Conservation (phyloP, 2,888 invertebrate species). For the Stenodera caucasica region DNA sequence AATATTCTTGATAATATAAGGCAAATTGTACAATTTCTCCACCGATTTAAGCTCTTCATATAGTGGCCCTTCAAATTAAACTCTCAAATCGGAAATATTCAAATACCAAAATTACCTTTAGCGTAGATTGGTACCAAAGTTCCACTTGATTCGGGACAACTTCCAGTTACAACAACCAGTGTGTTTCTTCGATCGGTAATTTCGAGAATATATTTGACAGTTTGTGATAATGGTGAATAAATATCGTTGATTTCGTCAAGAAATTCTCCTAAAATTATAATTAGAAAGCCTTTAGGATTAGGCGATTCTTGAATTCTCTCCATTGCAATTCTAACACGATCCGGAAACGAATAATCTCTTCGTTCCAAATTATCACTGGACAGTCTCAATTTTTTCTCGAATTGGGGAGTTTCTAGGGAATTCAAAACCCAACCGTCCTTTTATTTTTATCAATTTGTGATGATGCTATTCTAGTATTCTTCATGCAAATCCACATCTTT, state of each 20-base stretch:
- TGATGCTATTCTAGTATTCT: too few relatives aligned
- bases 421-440: too few relatives aligned
- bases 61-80: constrained; percentile 36
- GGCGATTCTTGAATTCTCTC: constrained; percentile 33
- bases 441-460: too few relatives aligned
- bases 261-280: constrained; percentile 44
- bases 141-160: constrained; percentile 33
- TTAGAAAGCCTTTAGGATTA: constrained; percentile 36
- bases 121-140: constrained; percentile 36
- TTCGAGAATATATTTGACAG: constrained; percentile 45
- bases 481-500: too few relatives aligned
- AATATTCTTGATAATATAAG: constrained; percentile 37
- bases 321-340: constrained; percentile 40
- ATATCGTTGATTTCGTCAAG: constrained; percentile 38
- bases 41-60: constrained; percentile 31
- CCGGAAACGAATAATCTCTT: constrained; percentile 36
- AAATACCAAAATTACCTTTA: constrained; percentile 29
- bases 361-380: constrained; percentile 9
- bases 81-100: background rate
- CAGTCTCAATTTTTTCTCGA: background rate
- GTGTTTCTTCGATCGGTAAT: constrained; percentile 41
- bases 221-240: constrained; percentile 44
- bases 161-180: constrained; percentile 42
- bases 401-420: background rate
- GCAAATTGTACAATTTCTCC: constrained; percentile 39